Percentiles rank a stretch among this genome's conserved stretches.
Evolutionary conservation across 2,888 invertebrate genomes (phyloP).

Genomic region (Acleris emargana): DNA sequence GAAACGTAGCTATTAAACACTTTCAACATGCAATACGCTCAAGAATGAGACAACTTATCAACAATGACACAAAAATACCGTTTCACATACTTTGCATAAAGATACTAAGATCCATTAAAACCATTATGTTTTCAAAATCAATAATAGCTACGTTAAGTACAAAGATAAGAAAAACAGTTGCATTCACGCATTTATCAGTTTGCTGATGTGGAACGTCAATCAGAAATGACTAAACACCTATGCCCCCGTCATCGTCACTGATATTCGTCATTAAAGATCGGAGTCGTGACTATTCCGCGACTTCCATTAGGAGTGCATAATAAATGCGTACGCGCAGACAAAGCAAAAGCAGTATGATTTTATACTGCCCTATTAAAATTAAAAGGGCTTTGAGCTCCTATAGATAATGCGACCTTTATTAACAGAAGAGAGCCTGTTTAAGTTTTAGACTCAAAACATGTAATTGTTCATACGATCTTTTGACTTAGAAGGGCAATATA

Average conservation of each 20-base stretch:
- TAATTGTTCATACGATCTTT: no score
- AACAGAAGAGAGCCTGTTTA: no score
- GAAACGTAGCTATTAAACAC: no score
- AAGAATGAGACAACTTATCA: no score
- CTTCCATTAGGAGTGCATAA: constrained; percentile 60
- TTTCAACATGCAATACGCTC: no score
- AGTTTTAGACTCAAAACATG: no score
- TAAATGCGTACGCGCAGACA: constrained; percentile 42
- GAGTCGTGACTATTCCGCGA: constrained; percentile 59
- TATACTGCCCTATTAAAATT: neutral
- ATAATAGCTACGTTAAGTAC: constrained; percentile 3
- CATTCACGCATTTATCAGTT: constrained; percentile 2
- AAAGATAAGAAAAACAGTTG: neutral
- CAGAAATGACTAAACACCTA: constrained; percentile 19
- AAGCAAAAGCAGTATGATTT: constrained; percentile 24
- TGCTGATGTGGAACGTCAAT: constrained; percentile 20
- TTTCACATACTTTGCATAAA: no score
- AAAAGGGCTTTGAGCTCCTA: neutral
- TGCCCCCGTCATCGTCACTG: neutral
- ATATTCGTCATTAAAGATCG: constrained; percentile 5
- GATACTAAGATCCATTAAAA: neutral
- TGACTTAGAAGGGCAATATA: no score
- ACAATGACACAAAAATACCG: no score
- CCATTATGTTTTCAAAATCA: neutral
- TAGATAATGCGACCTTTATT: no score